These are phyloP conservation scores for Vicugna pacos DNA, from an alignment of 2,113 vertebrate species.

Conservation along the genomic window DNA sequence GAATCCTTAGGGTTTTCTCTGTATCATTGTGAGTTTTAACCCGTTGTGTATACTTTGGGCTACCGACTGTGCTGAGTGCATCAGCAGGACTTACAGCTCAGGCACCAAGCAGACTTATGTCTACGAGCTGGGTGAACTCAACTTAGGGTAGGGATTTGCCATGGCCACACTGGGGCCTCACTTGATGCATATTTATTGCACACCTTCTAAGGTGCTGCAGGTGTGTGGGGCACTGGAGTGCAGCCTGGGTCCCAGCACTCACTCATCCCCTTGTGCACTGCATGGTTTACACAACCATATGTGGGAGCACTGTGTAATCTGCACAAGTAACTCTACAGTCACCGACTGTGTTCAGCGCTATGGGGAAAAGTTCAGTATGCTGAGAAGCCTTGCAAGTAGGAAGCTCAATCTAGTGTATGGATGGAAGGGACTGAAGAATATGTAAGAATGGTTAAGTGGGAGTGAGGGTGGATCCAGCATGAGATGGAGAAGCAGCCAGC, in stretches of 20 bases:
- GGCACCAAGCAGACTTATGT: no score
- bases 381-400: neutral
- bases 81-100: neutral
- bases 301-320: no score
- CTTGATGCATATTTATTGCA: neutral
- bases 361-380: neutral
- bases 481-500: neutral
- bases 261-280: accelerated
- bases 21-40: neutral
- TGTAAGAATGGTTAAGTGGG: neutral
- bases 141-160: accelerated
- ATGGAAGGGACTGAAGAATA: neutral
- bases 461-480: neutral
- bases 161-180: neutral
- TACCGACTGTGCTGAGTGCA: neutral
- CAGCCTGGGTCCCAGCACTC: neutral
- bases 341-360: neutral
- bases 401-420: neutral
- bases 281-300: accelerated
- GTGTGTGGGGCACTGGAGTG: no score
- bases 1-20: neutral
- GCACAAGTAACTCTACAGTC: neutral
- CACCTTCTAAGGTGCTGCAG: neutral
- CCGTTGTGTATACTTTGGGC: no score
- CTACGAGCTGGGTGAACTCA: no score